These are phyloP conservation scores for Clytia hemisphaerica DNA, from an alignment of 30 jellyfish, hydroid and myxozoan species.

Conservation along the genomic window DNA sequence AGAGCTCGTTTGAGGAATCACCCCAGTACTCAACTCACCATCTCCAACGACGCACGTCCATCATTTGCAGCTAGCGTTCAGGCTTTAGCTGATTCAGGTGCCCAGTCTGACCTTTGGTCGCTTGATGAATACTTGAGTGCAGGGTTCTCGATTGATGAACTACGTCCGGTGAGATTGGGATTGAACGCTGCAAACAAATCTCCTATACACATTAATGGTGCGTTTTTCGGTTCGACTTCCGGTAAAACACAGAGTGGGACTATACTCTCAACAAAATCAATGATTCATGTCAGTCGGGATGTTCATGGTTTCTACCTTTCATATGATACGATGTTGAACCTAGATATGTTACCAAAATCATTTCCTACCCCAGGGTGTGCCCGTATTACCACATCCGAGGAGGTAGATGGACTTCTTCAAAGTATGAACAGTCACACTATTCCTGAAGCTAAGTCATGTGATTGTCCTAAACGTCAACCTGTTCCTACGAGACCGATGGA, in stretches of 20 bases:
- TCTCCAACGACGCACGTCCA: not conserved
- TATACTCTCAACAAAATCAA: not conserved
- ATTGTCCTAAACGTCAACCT: not conserved
- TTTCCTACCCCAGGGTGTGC: too few species aligned
- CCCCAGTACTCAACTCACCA: not conserved
- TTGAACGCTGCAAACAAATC: conserved; percentile 18
- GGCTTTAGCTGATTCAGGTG: not conserved
- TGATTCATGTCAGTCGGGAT: conserved; percentile 12
- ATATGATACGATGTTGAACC: too few species aligned
- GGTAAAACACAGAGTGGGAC: not conserved
- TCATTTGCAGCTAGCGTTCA: not conserved
- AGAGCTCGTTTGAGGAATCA: not conserved
- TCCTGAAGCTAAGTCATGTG: not conserved
- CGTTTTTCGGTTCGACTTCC: not conserved
- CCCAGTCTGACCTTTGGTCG: too few species aligned
- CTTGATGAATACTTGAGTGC: too few species aligned
- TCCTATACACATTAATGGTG: not conserved
- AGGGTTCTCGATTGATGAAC: too few species aligned
- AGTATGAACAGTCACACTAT: not conserved
- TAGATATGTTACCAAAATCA: too few species aligned
- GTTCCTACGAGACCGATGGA: not conserved
- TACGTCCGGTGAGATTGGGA: too few species aligned
- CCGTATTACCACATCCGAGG: too few species aligned
- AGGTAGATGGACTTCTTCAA: not conserved
- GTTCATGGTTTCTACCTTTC: not conserved